Evolutionary conservation across 2,797 vertebrate species (phyloP), one percentile per base, ranked within the genome.

Genomic region (Parambassis ranga): DNA sequence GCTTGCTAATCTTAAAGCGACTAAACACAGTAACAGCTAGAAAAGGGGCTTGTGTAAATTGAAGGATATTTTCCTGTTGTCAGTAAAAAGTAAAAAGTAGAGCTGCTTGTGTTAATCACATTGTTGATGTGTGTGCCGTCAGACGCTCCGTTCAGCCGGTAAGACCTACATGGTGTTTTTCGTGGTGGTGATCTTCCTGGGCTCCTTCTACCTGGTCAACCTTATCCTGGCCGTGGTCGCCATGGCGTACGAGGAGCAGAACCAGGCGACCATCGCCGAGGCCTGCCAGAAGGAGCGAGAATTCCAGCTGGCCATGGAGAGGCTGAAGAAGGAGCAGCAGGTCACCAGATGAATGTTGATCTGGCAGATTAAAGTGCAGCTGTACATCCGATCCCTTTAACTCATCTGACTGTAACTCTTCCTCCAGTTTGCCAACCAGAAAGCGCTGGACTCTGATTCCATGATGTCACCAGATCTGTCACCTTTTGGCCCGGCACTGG

Each of bases 91-190:
- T n/a, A n/a, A n/a, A n/a, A n/a, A n/a, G n/a, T n/a, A n/a, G n/a
- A n/a, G n/a, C n/a, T n/a, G n/a, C n/a, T n/a, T n/a, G n/a, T n/a
- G n/a, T n/a, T n/a, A n/a, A n/a, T n/a, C n/a, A n/a, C 5, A 22
- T n/a, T 15, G 48, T 0, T 13, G 15, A 3, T 2, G n/a, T 1
- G 10, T 39, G 6, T 5, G 1, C 4, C 18, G 28, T 7, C 85
- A 99, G 97, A 98, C 97, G 14, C 92, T 99, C 61, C 92, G 97
- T 56, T 96, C 96, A 0, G 95, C 96, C 1, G 97, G 97, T 18
- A 99, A 98, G 90, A 96, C 97, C 62, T 99, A 99, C 90, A 99
- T 99, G 97, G 94, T 99, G 60, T 98, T 98, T 71, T 99, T 99
- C 52, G 98, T 99, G 91, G 91, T 99, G 44, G 97, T 99, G 79